These are phyloP conservation scores for Chrysoperla carnea DNA, from an alignment of 1,140 invertebrate genomes.

Conservation along the genomic window DNA sequence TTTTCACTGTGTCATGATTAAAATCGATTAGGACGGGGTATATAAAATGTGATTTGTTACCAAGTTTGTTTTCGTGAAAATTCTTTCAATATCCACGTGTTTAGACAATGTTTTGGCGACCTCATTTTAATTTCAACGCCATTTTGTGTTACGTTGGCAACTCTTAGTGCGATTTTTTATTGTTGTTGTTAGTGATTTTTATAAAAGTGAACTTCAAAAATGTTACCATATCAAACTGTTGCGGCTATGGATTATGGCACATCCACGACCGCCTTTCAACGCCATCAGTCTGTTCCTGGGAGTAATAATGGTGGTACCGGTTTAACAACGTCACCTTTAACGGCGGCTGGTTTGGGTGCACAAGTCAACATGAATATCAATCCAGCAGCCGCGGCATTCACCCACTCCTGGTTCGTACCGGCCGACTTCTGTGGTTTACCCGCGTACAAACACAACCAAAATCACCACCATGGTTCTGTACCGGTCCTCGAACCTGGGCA, in stretches of 20 bases:
- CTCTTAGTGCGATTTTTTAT: too few species aligned
- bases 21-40: too few species aligned
- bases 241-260: slow-evolving; percentile 69
- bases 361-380: slow-evolving; percentile 32
- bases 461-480: slow-evolving; percentile 20
- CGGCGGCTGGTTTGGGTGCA: slow-evolving; percentile 8
- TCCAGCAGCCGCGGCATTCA: slow-evolving; percentile 28
- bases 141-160: too few species aligned
- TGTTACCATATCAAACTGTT: slow-evolving; percentile 75
- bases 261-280: slow-evolving; percentile 42
- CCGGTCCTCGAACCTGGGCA: slow-evolving; percentile 81
- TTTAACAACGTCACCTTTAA: slow-evolving; percentile 18
- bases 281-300: slow-evolving; percentile 48
- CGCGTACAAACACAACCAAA: slow-evolving; percentile 57
- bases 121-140: too few species aligned
- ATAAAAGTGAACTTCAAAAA: slow-evolving; percentile 20
- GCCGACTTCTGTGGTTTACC: slow-evolving; percentile 64
- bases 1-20: too few species aligned
- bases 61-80: too few species aligned
- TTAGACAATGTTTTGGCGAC: too few species aligned
- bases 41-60: too few species aligned
- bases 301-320: slow-evolving; percentile 37
- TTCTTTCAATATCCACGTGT: too few species aligned
- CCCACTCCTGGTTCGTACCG: slow-evolving; percentile 84
- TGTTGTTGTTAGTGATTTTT: too few species aligned